Evolutionary conservation across 2,113 vertebrate species (phyloP), one percentile per base, ranked within the genome.

Genomic region (Aplodontia rufa): DNA sequence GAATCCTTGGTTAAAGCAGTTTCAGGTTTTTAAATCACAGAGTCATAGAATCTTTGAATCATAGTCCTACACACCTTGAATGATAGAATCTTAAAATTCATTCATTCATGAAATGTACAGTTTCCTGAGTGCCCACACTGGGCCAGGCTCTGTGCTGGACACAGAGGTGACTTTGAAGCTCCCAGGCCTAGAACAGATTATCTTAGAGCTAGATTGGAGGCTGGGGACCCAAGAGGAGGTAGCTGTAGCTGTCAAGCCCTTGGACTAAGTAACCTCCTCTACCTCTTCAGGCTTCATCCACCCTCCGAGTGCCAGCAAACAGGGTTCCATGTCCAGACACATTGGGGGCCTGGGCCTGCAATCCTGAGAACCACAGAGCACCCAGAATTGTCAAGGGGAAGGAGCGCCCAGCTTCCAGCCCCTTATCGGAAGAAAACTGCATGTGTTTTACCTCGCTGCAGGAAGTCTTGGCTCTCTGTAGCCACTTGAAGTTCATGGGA

Each of bases 321-420:
- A 6, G 11, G 11, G 22, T 83, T 32, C 62, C n/a, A 42, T 19
- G 13, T 64, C 49, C 12, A 49, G 78, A 47, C 17, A 72, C 1
- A 71, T 24, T 72, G 55, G 42, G 49, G 51, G 3, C 6, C 12
- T 68, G 62, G 16, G 62, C 9, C 22, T 42, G 60, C 22, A 60
- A 7, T 32, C n/a, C 0, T 1, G 7, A 51, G 42, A n/a, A 51
- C 16, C n/a, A 0, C 20, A 10, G 8, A 22, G 24, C 13, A 32
- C 49, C 47, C 75, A 58, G 69, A 37, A 51, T 42, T 60, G 51
- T 49, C 40, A 5, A 20, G 8, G 14, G 51, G 19, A 80, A 53
- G 51, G 24, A 26, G 20, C 45, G 30, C 45, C 12, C 12, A 0
- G 8, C 22, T 8, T 4, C 3, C 14, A 8, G 49, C 72, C 71